Evolutionary conservation across 2,113 vertebrate genomes (phyloP).

Genomic region (Cettia cetti): DNA sequence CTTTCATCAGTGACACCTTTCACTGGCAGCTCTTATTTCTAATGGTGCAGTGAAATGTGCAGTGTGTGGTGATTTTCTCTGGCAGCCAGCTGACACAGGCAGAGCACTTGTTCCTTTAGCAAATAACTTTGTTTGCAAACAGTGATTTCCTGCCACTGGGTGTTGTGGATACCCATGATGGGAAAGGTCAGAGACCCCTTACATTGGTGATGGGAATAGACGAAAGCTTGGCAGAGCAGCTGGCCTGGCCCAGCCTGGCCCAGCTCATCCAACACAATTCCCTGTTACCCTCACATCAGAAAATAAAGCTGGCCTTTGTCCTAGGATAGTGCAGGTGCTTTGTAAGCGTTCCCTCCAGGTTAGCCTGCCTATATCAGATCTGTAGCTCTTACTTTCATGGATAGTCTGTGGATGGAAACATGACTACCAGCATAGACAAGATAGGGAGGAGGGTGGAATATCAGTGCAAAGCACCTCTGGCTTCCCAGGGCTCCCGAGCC

Average conservation of each 20-base stretch:
- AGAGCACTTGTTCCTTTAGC: neutral
- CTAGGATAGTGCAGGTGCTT: neutral
- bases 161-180: accelerated
- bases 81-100: neutral
- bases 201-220: neutral
- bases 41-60: neutral
- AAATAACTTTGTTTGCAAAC: neutral
- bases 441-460: neutral
- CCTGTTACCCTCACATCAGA: accelerated
- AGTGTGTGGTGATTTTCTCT: neutral
- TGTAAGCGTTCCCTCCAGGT: neutral
- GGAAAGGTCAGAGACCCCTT: neutral
- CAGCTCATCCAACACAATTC: neutral
- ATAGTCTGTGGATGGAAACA: neutral
- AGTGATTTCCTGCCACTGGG: neutral
- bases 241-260: accelerated
- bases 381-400: neutral
- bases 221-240: neutral
- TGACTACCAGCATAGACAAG: neutral
- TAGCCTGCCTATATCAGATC: neutral
- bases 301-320: neutral
- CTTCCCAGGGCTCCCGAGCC: neutral
- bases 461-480: neutral
- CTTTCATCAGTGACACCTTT: neutral
- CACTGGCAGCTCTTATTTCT: neutral